phyloP scores from a whole-genome alignment of 2,888 invertebrate genomes.

The Auanema freiburgensis region DNA sequence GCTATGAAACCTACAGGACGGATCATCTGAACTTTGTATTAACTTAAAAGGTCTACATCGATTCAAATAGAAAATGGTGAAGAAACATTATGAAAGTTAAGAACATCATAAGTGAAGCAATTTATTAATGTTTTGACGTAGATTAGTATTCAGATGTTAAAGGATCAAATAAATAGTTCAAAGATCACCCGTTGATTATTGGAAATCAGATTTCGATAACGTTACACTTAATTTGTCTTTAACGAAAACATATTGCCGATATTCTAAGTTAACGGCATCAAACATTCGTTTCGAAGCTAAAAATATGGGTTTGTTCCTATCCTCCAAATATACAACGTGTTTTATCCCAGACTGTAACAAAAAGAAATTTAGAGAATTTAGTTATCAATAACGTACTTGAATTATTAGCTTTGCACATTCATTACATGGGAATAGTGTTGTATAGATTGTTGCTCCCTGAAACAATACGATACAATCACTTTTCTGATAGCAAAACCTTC shows the following conservation, averaged over 20 bases:
- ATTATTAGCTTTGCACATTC: slow-evolving; percentile 85
- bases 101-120: neutral
- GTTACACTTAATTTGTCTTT: slow-evolving; percentile 5
- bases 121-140: too few species aligned
- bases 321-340: slow-evolving; percentile 27
- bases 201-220: too few species aligned
- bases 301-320: slow-evolving; percentile 26
- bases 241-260: slow-evolving; percentile 21
- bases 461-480: neutral
- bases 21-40: too few species aligned
- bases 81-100: neutral
- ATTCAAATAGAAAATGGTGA: neutral
- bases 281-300: slow-evolving; percentile 33
- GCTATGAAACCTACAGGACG: too few species aligned
- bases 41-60: too few species aligned
- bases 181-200: too few species aligned
- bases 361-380: neutral
- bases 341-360: slow-evolving; percentile 32
- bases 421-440: slow-evolving; percentile 91
- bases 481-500: slow-evolving; percentile 9
- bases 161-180: too few species aligned
- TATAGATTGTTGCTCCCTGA: slow-evolving; percentile 79
- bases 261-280: slow-evolving; percentile 20
- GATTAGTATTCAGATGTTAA: too few species aligned
- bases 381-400: slow-evolving; percentile 13